These are phyloP conservation scores for Tachystola acroxantha DNA, from an alignment of 2,888 invertebrate species.

Conservation along the genomic window DNA sequence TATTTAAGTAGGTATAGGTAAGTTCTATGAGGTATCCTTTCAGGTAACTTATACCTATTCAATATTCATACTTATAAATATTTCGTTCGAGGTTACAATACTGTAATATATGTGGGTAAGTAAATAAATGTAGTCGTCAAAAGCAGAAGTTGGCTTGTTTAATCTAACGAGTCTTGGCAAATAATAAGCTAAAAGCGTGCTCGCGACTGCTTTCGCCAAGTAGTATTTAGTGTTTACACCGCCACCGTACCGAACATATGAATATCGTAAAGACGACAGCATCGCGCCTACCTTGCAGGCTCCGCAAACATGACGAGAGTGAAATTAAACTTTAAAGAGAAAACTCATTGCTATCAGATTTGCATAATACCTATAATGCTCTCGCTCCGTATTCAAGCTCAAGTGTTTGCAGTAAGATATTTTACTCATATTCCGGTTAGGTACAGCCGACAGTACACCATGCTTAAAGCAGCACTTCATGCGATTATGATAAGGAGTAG, in stretches of 20 bases:
- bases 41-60: too few relatives aligned
- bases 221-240: slow-evolving; percentile 12
- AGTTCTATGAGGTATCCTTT: too few relatives aligned
- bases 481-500: too few relatives aligned
- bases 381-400: slow-evolving; percentile 6
- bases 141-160: slow-evolving; percentile 44
- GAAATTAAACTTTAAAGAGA: slow-evolving; percentile 51
- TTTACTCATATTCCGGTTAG: slow-evolving; percentile 8
- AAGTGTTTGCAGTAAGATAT: slow-evolving; percentile 7
- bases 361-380: slow-evolving; percentile 14
- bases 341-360: slow-evolving; percentile 25
- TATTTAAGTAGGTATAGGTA: too few relatives aligned
- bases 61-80: too few relatives aligned
- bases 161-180: slow-evolving; percentile 45
- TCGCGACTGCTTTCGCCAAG: slow-evolving; percentile 44
- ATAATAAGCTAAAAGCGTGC: slow-evolving; percentile 47
- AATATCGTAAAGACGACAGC: slow-evolving; percentile 20
- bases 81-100: not conserved
- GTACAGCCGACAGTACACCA: too few relatives aligned
- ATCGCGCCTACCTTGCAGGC: slow-evolving; percentile 15
- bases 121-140: slow-evolving; percentile 19
- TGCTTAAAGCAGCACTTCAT: too few relatives aligned
- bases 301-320: slow-evolving; percentile 41
- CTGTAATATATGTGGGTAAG: not conserved
- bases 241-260: not conserved